Conservation (phyloP, 2,888 invertebrate genomes). For the Lottia scabra region DNA sequence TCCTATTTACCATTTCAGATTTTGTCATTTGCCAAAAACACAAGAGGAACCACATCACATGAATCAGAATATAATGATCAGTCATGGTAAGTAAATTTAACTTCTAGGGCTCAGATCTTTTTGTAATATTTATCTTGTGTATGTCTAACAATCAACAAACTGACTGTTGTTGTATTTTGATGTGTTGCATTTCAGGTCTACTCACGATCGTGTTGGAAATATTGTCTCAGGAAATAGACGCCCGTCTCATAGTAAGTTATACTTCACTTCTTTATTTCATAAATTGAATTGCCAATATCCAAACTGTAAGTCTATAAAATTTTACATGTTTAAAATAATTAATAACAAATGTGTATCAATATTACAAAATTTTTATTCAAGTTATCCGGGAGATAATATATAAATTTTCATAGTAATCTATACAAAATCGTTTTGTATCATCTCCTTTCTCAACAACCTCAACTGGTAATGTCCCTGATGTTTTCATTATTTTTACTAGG, state of each 20-base stretch:
- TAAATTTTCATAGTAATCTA: too few relatives aligned
- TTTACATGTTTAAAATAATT: too few relatives aligned
- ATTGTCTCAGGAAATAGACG: slow-evolving; percentile 65
- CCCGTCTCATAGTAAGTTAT: slow-evolving; percentile 59
- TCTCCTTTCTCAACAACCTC: not conserved
- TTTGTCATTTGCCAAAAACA: slow-evolving; percentile 60
- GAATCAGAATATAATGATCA: slow-evolving; percentile 69
- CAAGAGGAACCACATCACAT: slow-evolving; percentile 65
- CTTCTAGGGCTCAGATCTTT: too few relatives aligned
- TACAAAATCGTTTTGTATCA: not conserved
- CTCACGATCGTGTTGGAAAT: slow-evolving; percentile 65
- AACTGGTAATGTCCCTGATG: not conserved
- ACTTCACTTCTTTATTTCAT: too few relatives aligned
- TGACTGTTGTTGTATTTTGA: not conserved
- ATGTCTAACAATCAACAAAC: not conserved
- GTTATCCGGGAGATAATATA: too few relatives aligned
- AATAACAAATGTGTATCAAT: too few relatives aligned
- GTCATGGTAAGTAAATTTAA: slow-evolving; percentile 57
- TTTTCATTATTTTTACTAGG: slow-evolving; percentile 36
- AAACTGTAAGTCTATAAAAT: too few relatives aligned
- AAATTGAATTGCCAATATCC: too few relatives aligned
- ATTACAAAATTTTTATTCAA: too few relatives aligned
- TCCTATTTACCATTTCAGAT: slow-evolving; percentile 39
- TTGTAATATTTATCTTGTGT: too few relatives aligned
- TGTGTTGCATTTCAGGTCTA: slow-evolving; percentile 53